Percentiles rank a stretch among this genome's conserved stretches.
Conservation (phyloP, 2,113 vertebrate genomes). For the Pterocles burchelli region DNA sequence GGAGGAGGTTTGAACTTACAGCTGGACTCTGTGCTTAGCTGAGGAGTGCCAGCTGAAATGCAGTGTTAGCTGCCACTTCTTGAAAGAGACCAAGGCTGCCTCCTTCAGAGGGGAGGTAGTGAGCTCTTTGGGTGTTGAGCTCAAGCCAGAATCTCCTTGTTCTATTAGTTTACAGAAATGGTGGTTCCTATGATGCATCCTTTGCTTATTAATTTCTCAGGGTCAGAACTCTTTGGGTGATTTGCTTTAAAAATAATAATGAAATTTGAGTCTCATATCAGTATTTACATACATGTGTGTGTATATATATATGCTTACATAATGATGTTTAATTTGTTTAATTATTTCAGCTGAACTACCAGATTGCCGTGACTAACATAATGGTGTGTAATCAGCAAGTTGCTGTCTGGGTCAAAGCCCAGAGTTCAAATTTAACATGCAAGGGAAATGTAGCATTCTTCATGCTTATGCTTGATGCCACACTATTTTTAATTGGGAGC, state of each 20-base stretch:
- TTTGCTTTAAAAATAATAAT: not conserved
- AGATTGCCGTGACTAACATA: not conserved
- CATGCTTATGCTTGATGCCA: not conserved
- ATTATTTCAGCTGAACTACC: not conserved
- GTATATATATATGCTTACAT: not conserved
- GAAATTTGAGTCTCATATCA: not conserved
- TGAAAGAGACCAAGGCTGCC: not conserved
- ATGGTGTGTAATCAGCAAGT: not conserved
- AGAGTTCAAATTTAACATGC: not conserved
- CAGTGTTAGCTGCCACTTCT: accelerated
- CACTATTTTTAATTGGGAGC: not conserved
- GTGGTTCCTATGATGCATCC: not conserved
- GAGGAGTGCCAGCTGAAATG: not conserved
- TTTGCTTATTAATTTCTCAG: not conserved
- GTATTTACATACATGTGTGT: not conserved
- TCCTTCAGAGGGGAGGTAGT: not conserved
- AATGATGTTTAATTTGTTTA: not conserved
- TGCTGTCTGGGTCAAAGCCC: not conserved
- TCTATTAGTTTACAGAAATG: not conserved
- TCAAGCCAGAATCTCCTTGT: not conserved
- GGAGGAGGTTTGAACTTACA: not conserved
- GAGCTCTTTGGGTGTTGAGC: not conserved
- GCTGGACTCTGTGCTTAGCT: not conserved
- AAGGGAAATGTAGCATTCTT: not conserved
- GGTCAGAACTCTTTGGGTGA: not conserved